Conservation (phyloP, 2,797 vertebrate species). For the Clamator glandarius region DNA sequence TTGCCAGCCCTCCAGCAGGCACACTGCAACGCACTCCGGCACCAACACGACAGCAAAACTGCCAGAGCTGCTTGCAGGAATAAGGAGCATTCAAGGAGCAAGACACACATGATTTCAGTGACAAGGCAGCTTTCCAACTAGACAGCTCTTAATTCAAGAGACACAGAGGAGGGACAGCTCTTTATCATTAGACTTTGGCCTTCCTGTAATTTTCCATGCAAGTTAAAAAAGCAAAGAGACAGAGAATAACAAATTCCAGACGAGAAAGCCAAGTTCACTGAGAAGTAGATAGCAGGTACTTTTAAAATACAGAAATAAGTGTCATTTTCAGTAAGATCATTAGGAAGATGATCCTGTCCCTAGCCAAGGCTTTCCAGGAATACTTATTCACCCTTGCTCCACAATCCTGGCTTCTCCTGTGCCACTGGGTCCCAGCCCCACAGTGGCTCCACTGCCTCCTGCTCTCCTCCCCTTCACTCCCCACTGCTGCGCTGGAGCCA, state of each 20-base stretch:
- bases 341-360: neutral
- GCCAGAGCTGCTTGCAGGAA: neutral
- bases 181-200: no score
- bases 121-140: neutral
- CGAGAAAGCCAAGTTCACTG: neutral
- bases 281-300: neutral
- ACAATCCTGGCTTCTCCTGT: neutral
- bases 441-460: fast-evolving
- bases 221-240: neutral
- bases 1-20: neutral
- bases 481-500: fast-evolving
- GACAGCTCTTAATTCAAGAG: neutral
- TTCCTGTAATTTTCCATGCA: neutral
- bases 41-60: neutral
- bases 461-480: neutral
- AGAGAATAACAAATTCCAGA: neutral
- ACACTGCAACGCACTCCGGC: neutral
- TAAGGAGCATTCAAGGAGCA: neutral
- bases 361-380: neutral
- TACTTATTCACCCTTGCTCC: neutral
- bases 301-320: neutral
- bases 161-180: neutral
- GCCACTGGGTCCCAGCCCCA: neutral
- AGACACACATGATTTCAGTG: neutral
- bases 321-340: neutral